phyloP scores from a whole-genome alignment of 2,797 vertebrate genomes.

The Siniperca undulata region DNA sequence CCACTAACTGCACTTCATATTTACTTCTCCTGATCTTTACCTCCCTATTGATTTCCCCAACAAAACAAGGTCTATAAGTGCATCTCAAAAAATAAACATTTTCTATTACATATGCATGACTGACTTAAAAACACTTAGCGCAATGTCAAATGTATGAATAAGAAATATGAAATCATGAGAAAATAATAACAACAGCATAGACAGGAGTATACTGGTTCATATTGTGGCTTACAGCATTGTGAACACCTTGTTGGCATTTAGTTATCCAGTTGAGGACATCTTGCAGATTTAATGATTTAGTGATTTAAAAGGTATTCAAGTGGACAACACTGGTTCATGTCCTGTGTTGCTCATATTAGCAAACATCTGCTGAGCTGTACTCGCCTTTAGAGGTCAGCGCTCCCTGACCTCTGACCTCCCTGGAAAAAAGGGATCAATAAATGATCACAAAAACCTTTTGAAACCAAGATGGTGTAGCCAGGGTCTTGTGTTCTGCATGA shows the following conservation, averaged over 20 bases:
- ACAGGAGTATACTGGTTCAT: background rate
- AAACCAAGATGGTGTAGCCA: background rate
- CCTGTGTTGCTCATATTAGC: background rate
- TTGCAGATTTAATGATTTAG: slow-evolving; percentile 10
- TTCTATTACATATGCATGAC: background rate
- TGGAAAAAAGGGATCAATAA: slow-evolving; percentile 14
- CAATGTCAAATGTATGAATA: slow-evolving; percentile 7
- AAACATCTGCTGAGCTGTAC: slow-evolving; percentile 24
- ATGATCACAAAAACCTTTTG: background rate
- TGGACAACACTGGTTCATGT: slow-evolving; percentile 24
- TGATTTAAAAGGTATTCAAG: slow-evolving; percentile 27
- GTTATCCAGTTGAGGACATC: slow-evolving; percentile 17
- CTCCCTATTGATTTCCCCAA: too few relatives aligned
- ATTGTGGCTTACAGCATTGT: background rate
- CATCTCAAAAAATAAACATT: too few relatives aligned
- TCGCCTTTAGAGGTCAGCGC: slow-evolving; percentile 11
- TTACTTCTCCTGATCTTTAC: too few relatives aligned
- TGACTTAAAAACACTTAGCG: slow-evolving; percentile 5
- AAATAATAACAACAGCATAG: slow-evolving; percentile 7
- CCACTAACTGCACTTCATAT: too few relatives aligned
- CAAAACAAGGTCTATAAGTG: too few relatives aligned
- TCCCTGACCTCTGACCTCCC: slow-evolving; percentile 17
- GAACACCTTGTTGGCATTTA: background rate
- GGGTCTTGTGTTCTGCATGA: background rate
- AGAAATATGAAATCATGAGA: background rate